Base-by-base conservation (phyloP, 2,888 invertebrate genomes). In the Melinopterus prodromus region DNA sequence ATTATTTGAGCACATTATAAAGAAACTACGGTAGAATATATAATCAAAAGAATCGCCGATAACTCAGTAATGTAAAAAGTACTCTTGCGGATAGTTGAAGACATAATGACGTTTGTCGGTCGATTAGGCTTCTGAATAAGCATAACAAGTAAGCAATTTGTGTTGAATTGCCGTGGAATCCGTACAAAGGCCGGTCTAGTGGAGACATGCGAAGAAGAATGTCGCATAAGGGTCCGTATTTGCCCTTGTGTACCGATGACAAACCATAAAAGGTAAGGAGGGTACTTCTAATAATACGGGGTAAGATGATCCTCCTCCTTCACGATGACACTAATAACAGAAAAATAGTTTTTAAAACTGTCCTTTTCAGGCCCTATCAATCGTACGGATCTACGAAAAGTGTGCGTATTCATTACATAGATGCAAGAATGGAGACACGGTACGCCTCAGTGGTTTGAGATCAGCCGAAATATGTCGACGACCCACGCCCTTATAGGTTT, bases 241-340 rank as follows among this genome's bases (percentile, higher is more conserved):
- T 26, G 26, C 26, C 26, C 26, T 26, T 26, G 26, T 26, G 26
- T 26, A 26, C 26, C 26, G 26, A 26, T 26, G 26, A 26, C 26
- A 26, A 26, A 26, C 26, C 26, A 26, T 26, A 26, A 26, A 26
- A 26, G 26, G 26, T 26, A 53, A 7, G 7, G 7, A 53, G 53
- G 53, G 53, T 53, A 53, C 53, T 53, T 53, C 12, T 53, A 53
- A 53, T 4, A 53, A 4, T 53, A 53, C 9, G 53, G 53, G 53
- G 53, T 53, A 53, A 53, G 53, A 53, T 53, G 53, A 53, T 53
- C 53, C 53, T 53, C 53, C 53, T 53, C 53, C 53, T 53, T 53
- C 53, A 53, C 53, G 7, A 53, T 53, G 53, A 53, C 53, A 53
- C 53, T 53, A 53, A 53, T 53, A 53, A 53, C 53, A 53, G 53